A percentile compares a stretch with the other conserved stretches of the same genome.
phyloP scores from a whole-genome alignment of 2,797 vertebrate genomes.

The Macrochelys suwanniensis region DNA sequence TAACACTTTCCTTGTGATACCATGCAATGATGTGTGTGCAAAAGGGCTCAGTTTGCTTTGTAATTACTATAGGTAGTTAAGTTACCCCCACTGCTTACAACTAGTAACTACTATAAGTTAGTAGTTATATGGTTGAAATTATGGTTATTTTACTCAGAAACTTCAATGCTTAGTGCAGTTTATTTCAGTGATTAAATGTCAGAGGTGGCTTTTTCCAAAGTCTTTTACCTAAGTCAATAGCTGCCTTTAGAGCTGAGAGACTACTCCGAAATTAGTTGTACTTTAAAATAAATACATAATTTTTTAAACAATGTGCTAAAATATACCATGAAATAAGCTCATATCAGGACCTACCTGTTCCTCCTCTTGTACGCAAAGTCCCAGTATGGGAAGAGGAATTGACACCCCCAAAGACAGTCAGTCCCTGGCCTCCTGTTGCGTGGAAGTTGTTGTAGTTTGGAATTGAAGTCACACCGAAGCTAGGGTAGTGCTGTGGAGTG shows the following conservation, averaged over 20 bases:
- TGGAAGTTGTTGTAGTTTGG: constrained; percentile 98
- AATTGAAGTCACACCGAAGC: constrained; percentile 92
- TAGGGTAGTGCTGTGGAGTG: constrained; percentile 92
- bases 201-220: not conserved
- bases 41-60: not conserved
- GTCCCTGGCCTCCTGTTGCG: constrained; percentile 87
- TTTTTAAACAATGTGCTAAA: not conserved
- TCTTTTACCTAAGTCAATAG: not conserved
- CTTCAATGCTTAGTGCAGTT: not conserved
- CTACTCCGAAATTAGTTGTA: not conserved
- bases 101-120: not conserved
- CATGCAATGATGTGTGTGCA: not conserved
- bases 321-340: not conserved
- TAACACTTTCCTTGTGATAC: not conserved
- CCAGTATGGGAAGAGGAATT: constrained; percentile 93
- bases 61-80: not conserved
- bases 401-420: constrained; percentile 94
- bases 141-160: not conserved
- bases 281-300: not conserved
- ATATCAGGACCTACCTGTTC: constrained; percentile 86
- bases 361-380: constrained; percentile 91
- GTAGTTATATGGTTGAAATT: not conserved
- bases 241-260: not conserved
- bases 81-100: not conserved
- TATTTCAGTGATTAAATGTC: not conserved